phyloP scores from a whole-genome alignment of 1,140 invertebrate species.

The Neotoxoptera formosana region DNA sequence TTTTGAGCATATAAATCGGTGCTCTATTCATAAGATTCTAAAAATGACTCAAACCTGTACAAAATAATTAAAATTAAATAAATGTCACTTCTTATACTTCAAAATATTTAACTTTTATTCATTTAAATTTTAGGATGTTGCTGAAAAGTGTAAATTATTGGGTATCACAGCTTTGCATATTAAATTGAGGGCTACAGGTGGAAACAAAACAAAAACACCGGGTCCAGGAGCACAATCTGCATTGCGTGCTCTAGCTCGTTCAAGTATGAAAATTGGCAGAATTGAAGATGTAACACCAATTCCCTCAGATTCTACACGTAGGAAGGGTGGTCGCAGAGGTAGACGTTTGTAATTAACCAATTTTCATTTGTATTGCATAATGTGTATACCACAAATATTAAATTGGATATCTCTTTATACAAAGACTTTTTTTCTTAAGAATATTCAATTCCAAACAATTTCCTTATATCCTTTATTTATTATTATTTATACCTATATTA shows the following conservation, averaged over 20 bases:
- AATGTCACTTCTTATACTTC: neutral
- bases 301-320: conserved; percentile 97
- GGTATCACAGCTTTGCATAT: conserved; percentile 98
- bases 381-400: conserved; percentile 35
- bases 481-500: neutral
- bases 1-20: too few relatives aligned
- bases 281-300: conserved; percentile 99
- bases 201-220: conserved; percentile 97
- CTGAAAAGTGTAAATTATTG: conserved; percentile 96
- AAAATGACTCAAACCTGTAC: too few relatives aligned
- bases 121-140: conserved; percentile 83
- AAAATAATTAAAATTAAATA: neutral
- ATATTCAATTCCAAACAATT: neutral
- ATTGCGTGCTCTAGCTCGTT: conserved; percentile 94
- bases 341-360: conserved; percentile 85
- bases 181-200: conserved; percentile 97
- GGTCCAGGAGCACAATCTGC: conserved; percentile 99
- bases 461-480: neutral
- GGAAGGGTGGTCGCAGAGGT: conserved; percentile 99
- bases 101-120: neutral
- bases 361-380: conserved; percentile 45
- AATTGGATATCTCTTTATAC: conserved; percentile 45
- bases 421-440: neutral
- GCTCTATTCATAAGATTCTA: too few relatives aligned
- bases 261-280: conserved; percentile 98